These are phyloP conservation scores for Parazoanthus swiftii DNA, from an alignment of 92 coral and sea anemone genomes.

Conservation along the genomic window DNA sequence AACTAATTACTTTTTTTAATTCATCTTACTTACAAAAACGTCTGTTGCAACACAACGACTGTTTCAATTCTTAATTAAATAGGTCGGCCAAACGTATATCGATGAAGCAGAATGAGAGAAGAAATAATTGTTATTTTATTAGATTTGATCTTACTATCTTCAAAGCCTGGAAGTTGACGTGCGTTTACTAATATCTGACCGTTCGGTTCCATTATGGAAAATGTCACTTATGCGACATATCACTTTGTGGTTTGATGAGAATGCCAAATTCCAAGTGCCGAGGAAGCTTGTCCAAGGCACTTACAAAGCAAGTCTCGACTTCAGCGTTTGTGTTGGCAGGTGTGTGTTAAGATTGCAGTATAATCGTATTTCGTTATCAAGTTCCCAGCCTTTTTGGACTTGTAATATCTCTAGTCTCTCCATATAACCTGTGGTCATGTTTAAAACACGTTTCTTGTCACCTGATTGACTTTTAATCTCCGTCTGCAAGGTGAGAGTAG, in stretches of 20 bases:
- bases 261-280: conserved; percentile 39
- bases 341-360: background rate
- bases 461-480: background rate
- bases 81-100: conserved; percentile 21
- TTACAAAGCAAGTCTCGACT: conserved; percentile 6
- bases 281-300: conserved; percentile 21
- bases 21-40: conserved; percentile 1
- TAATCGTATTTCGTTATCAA: conserved; percentile 17
- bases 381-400: background rate
- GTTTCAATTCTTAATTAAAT: conserved; percentile 28
- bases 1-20: conserved; percentile 22
- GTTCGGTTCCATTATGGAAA: conserved; percentile 43
- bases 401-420: background rate
- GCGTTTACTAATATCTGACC: conserved; percentile 32
- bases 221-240: conserved; percentile 34
- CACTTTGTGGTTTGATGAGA: conserved; percentile 40
- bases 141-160: conserved; percentile 32
- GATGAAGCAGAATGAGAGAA: conserved; percentile 1
- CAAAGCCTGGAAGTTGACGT: conserved; percentile 22
- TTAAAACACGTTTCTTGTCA: conserved; percentile 21
- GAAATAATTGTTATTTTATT: conserved; percentile 37
- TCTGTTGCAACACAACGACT: background rate
- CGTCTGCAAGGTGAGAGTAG: background rate
- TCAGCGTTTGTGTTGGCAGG: conserved; percentile 22
- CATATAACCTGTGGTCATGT: background rate